Evolutionary conservation across 2,888 invertebrate species (phyloP), one percentile per base, ranked within the genome.

Genomic region (Sinopyrophorus schimmeli): DNA sequence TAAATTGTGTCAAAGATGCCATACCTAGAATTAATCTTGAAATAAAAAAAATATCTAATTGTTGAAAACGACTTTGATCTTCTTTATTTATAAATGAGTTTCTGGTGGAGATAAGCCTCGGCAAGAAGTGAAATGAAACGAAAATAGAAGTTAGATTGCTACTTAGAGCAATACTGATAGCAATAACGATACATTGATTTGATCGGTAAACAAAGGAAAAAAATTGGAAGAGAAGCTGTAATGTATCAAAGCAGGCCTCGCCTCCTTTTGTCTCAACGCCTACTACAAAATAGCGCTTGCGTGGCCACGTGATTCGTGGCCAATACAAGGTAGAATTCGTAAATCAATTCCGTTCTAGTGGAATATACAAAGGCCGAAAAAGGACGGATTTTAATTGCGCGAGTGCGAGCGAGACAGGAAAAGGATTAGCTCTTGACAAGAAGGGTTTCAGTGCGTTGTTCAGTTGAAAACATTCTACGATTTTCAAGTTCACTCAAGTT

Each of bases 191-290:
- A 26, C 31, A 31, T 44, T 14, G 30, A 28, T 44, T 28, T 37
- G 38, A 44, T 44, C 31, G 20, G 44, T 44, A 44, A 44, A 37
- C 35, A 44, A 44, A 11, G 3, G 9, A 15, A 35, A 12, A 23
- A 16, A 12, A 10, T 15, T 14, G 41, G 21, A 23, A 40, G 34
- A 18, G 28, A 20, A 40, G 42, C 40, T 39, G 44, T 35, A 44
- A 43, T 49, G 50, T 38, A 49, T 44, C 48, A 50, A 24, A 21
- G 28, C 15, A 53, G 26, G 55, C 61, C 61, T 61, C 71, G 69
- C 72, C 71, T 57, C 53, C 66, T 63, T 66, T 69, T 70, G 70
- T 71, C 67, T 70, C 67, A 68, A 68, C 68, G 67, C 66, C 69
- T 66, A 64, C 64, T 53, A 54, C 35, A 55, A 47, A 23, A 43